Conservation (phyloP, 2,113 vertebrate species). For the Cottus gobio region DNA sequence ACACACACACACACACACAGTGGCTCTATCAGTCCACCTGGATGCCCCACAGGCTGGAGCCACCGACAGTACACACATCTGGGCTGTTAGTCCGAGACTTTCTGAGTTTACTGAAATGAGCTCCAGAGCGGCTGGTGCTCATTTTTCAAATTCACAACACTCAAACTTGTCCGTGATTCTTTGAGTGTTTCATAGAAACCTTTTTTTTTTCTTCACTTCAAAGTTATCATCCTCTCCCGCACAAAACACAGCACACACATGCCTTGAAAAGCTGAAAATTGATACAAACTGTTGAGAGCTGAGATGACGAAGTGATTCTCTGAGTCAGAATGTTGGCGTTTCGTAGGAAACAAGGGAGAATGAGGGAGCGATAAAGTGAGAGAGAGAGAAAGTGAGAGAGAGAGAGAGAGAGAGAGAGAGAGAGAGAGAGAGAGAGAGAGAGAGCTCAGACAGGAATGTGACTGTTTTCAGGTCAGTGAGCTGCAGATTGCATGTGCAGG, state of each 20-base stretch:
- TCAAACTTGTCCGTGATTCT: background rate
- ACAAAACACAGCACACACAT: conserved; percentile 7
- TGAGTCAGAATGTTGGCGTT: conserved; percentile 43
- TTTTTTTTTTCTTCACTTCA: conserved; percentile 1
- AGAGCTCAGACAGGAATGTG: conserved; percentile 79
- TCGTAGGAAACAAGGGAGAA: conserved; percentile 56
- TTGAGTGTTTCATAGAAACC: background rate
- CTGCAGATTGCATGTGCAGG: conserved; percentile 53
- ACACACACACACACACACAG: conserved; percentile 6
- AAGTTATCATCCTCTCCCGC: background rate
- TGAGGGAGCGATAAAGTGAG: conserved; percentile 56
- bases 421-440: conserved; percentile 34
- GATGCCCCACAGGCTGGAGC: conserved; percentile 44
- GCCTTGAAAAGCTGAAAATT: conserved; percentile 45
- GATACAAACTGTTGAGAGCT: conserved; percentile 60
- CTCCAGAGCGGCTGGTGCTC: conserved; percentile 1
- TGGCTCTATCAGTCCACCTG: conserved; percentile 72
- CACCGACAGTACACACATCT: conserved; percentile 24
- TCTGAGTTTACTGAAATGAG: conserved; percentile 12
- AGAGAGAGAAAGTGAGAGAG: conserved; percentile 46
- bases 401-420: conserved; percentile 52
- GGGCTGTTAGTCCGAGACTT: conserved; percentile 18
- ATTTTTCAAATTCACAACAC: conserved; percentile 30
- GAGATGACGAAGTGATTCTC: conserved; percentile 44
- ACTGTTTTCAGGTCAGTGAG: conserved; percentile 84